These are phyloP conservation scores for Campoplex capitator DNA, from an alignment of 2,888 invertebrate genomes.

Conservation along the genomic window DNA sequence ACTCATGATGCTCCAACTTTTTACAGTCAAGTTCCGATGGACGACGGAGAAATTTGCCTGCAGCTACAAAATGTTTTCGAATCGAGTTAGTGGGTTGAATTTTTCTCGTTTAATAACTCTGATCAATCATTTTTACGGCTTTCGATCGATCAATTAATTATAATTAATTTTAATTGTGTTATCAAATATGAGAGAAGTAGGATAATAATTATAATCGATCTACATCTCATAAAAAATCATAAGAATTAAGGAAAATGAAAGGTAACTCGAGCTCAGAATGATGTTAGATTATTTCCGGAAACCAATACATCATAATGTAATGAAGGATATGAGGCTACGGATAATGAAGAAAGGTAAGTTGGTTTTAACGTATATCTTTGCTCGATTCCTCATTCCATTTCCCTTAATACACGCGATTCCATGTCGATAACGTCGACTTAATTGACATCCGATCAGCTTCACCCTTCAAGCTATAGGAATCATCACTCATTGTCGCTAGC, in stretches of 20 bases:
- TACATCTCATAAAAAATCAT: neutral
- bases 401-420: neutral
- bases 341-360: neutral
- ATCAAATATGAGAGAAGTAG: neutral
- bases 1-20: slow-evolving; percentile 8
- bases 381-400: neutral
- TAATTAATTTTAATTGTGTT: too few species aligned
- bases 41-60: neutral
- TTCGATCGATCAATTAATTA: neutral
- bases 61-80: neutral
- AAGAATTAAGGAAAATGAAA: neutral
- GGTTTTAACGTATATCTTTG: neutral
- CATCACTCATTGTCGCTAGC: too few species aligned
- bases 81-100: neutral
- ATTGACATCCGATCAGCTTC: neutral
- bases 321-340: neutral
- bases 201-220: neutral
- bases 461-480: too few species aligned
- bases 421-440: neutral
- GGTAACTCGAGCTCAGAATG: neutral
- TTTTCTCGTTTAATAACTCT: neutral
- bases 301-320: slow-evolving; percentile 20
- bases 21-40: neutral
- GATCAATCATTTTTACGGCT: neutral
- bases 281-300: neutral